phyloP scores from a whole-genome alignment of 1,140 invertebrate species.

The Neelides sp. region DNA sequence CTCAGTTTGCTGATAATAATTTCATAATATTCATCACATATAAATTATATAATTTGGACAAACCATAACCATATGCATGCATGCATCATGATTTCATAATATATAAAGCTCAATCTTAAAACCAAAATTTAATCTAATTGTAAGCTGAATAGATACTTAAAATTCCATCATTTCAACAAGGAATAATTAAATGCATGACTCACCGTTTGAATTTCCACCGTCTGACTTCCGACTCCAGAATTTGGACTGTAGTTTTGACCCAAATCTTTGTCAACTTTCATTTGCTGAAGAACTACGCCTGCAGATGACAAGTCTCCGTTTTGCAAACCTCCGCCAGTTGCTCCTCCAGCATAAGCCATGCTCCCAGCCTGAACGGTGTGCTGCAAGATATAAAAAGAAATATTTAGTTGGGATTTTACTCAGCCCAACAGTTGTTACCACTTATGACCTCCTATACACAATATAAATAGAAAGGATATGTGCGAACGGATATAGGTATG shows the following conservation, averaged over 20 bases:
- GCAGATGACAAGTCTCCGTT: constrained; percentile 25
- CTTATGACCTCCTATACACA: too few relatives aligned
- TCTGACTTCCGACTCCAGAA: constrained; percentile 17
- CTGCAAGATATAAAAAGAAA: constrained; percentile 48
- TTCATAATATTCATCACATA: too few relatives aligned
- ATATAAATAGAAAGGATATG: too few relatives aligned
- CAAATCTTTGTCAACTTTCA: constrained; percentile 22
- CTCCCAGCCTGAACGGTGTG: constrained; percentile 87
- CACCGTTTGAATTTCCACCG: constrained; percentile 31
- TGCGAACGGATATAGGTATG: too few relatives aligned
- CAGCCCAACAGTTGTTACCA: too few relatives aligned
- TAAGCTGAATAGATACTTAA: neutral
- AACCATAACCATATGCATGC: too few relatives aligned
- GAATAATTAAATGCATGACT: neutral
- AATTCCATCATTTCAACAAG: neutral
- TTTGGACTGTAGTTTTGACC: constrained; percentile 21
- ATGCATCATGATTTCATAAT: neutral
- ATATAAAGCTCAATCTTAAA: neutral
- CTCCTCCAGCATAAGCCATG: constrained; percentile 23
- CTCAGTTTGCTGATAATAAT: constrained; percentile 45
- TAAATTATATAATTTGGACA: neutral
- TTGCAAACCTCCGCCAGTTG: constrained; percentile 20
- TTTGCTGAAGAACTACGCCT: constrained; percentile 28
- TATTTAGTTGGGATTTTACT: neutral
- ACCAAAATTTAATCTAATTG: too few relatives aligned